Base-by-base conservation (phyloP, 30 jellyfish, hydroid and myxozoan species). In the Hydractinia symbiolongicarpus region DNA sequence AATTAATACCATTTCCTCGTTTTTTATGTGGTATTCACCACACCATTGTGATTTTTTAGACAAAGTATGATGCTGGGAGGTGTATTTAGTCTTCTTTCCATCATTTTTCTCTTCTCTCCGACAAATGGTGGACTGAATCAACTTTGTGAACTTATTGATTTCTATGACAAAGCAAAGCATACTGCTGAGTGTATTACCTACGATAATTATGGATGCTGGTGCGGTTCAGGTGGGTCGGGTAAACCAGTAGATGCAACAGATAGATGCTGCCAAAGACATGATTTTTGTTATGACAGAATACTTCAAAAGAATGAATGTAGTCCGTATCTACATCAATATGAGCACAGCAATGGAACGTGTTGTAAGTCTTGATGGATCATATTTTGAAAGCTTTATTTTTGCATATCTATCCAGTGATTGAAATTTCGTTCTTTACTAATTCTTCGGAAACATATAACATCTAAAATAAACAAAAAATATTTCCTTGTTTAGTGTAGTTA, bases 141-240 rank as follows among this genome's bases (percentile, higher is more conserved):
- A 73, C 90, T 93, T 4, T 93, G 98, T 56, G 91, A 87, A 21
- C 95, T 68, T 40, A 76, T 93, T 57, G 93, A 88, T 64, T 67
- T 68, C 67, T 93, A 77, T 85, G 86, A 81, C 53, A 54, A 77
- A 60, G 53, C 73, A 21, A 49, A 30, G 5, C 60, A 77, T 7
- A 64, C 72, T 44, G 72, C 81, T 15, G 92, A 89, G 5, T 93
- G 98, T 61, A 72, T 93, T 50, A 88, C 75, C 60, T 93, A 88
- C 78, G 90, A 89, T 11, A 95, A 93, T 17, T 93, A 93, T 54
- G 98, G 98, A 14, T 93, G 98, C 82, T 93, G 85, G 92, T 93
- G 98, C 64, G 98, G 98, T 6, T 86, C 88, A 4, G 98, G 98
- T 16, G 98, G 98, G 1, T 76, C 94, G 84, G 98, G 98, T 21